These are phyloP conservation scores for Tethea ocularis DNA, from an alignment of 2,888 invertebrate species.

Conservation along the genomic window DNA sequence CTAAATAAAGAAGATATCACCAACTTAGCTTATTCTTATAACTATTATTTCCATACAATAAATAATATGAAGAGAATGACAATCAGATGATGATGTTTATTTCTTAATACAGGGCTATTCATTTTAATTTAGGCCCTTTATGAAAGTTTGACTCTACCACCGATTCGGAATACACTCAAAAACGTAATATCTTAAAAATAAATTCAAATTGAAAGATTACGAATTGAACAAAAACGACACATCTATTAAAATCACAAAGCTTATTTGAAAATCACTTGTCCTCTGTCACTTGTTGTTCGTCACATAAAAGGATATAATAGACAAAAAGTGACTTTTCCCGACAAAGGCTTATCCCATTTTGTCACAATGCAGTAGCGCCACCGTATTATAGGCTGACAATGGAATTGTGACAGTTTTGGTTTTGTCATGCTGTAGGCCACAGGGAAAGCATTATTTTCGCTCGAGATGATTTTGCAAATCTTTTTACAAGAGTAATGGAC, in stretches of 20 bases:
- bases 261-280: slow-evolving; percentile 53
- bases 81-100: too few relatives aligned
- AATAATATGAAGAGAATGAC: too few relatives aligned
- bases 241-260: slow-evolving; percentile 40
- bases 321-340: slow-evolving; percentile 70
- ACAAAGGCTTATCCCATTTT: slow-evolving; percentile 53
- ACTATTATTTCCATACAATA: too few relatives aligned
- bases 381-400: slow-evolving; percentile 51
- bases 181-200: too few relatives aligned
- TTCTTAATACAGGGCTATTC: too few relatives aligned
- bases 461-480: slow-evolving; percentile 36
- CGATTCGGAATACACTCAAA: too few relatives aligned
- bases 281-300: slow-evolving; percentile 41
- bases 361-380: slow-evolving; percentile 76
- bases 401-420: slow-evolving; percentile 68
- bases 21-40: too few relatives aligned
- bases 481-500: slow-evolving; percentile 38
- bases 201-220: too few relatives aligned
- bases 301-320: slow-evolving; percentile 21
- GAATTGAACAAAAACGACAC: too few relatives aligned
- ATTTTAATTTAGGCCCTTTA: too few relatives aligned
- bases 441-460: slow-evolving; percentile 59
- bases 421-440: slow-evolving; percentile 60
- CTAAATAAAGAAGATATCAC: too few relatives aligned
- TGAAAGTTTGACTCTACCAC: too few relatives aligned